A percentile compares a stretch with the other conserved stretches of the same genome.
phyloP scores from a whole-genome alignment of 2,888 invertebrate species.

The Liodrosophila aerea region DNA sequence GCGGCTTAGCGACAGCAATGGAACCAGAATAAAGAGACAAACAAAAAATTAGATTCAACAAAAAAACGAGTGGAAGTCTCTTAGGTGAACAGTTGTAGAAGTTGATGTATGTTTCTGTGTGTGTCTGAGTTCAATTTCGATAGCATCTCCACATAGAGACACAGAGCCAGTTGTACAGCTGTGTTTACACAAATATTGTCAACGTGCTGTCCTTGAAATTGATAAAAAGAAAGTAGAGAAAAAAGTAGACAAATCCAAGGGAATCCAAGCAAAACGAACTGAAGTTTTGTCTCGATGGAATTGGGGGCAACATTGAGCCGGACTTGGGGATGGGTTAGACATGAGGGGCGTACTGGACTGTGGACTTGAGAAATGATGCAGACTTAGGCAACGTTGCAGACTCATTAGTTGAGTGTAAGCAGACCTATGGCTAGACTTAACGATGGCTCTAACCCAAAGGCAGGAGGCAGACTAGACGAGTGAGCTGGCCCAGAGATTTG shows the following conservation, averaged over 20 bases:
- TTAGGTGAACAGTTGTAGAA: conserved; percentile 20
- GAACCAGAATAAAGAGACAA: conserved; percentile 12
- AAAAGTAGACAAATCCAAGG: not conserved
- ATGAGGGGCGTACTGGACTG: not conserved
- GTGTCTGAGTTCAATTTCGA: conserved; percentile 29
- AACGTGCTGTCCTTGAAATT: conserved; percentile 36
- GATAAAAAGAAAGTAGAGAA: conserved; percentile 17
- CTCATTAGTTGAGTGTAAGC: not conserved
- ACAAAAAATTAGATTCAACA: conserved; percentile 43
- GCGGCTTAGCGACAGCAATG: conserved; percentile 28
- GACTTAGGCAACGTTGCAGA: not conserved
- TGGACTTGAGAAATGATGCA: conserved; percentile 4
- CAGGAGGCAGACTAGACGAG: too few relatives aligned
- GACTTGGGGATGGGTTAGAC: conserved; percentile 5
- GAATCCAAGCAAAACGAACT: not conserved
- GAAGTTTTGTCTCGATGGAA: conserved; percentile 1
- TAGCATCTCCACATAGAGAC: conserved; percentile 16
- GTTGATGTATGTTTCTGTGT: conserved; percentile 28
- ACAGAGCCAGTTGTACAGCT: conserved; percentile 1
- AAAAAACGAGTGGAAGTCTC: conserved; percentile 22
- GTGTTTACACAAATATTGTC: conserved; percentile 21
- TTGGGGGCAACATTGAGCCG: not conserved
- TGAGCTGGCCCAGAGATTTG: too few relatives aligned
- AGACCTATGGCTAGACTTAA: not conserved
- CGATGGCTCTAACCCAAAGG: not conserved